Evolutionary conservation across 2,888 invertebrate genomes (phyloP).

Genomic region (Chorisops tibialis): DNA sequence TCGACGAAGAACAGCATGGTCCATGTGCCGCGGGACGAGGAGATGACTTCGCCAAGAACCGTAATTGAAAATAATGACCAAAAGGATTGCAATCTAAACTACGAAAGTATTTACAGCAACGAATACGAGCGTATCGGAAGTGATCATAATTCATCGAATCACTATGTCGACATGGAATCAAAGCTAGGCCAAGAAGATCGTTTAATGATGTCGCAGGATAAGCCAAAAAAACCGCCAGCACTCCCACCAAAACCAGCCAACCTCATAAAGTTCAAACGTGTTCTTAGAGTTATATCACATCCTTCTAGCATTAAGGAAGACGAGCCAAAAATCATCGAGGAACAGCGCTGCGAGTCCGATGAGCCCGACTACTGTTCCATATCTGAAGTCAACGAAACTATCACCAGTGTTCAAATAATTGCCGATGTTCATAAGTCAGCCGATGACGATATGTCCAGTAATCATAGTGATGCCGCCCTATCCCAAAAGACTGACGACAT

Average conservation of each 20-base stretch:
- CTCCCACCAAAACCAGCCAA: constrained; percentile 77
- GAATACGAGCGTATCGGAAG: constrained; percentile 67
- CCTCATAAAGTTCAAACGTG: constrained; percentile 63
- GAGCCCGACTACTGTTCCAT: constrained; percentile 77
- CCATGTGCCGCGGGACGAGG: constrained; percentile 48
- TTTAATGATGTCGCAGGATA: background rate
- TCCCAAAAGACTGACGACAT: constrained; percentile 50
- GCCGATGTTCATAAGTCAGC: constrained; percentile 52
- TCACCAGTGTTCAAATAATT: constrained; percentile 56
- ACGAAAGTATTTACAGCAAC: constrained; percentile 68
- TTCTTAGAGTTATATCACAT: constrained; percentile 43
- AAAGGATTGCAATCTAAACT: constrained; percentile 48
- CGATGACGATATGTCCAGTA: constrained; percentile 23
- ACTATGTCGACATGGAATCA: constrained; percentile 64
- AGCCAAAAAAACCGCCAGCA: constrained; percentile 66
- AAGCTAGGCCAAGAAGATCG: constrained; percentile 53
- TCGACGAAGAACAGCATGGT: constrained; percentile 63
- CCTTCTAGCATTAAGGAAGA: constrained; percentile 39
- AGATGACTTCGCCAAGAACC: constrained; percentile 27
- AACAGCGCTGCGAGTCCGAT: constrained; percentile 50
- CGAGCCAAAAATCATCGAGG: constrained; percentile 47
- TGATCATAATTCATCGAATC: constrained; percentile 54
- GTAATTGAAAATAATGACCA: constrained; percentile 48
- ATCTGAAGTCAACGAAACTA: constrained; percentile 59
- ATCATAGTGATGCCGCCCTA: constrained; percentile 29